Conservation (phyloP, 2,888 invertebrate species). For the Brachyptera putata region DNA sequence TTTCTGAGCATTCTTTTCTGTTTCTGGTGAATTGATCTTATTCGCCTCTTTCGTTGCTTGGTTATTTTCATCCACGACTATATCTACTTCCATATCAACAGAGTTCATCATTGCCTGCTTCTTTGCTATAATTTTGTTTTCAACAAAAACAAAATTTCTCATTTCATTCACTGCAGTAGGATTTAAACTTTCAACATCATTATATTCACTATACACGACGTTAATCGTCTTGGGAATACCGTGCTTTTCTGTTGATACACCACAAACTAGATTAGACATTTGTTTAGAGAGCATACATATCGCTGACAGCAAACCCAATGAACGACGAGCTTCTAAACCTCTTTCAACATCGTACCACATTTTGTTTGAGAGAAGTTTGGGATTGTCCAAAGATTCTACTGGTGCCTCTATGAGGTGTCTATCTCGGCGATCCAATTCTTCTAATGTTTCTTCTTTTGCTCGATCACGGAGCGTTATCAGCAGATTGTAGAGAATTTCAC, state of each 20-base stretch:
- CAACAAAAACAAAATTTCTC: too few relatives aligned
- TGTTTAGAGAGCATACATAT: neutral
- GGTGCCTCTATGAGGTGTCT: neutral
- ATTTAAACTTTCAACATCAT: too few relatives aligned
- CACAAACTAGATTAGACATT: neutral
- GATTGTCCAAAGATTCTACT: neutral
- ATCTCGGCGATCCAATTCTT: slow-evolving; percentile 12
- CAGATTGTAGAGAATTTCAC: neutral
- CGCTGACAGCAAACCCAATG: slow-evolving; percentile 4
- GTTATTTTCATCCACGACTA: too few relatives aligned
- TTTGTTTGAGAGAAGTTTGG: neutral
- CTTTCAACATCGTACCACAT: slow-evolving; percentile 18
- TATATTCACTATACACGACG: too few relatives aligned
- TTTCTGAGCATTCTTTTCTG: neutral
- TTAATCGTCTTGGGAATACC: too few relatives aligned
- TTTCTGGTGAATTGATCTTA: too few relatives aligned
- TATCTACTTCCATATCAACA: too few relatives aligned
- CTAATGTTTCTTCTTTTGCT: slow-evolving; percentile 10
- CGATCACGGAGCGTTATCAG: neutral
- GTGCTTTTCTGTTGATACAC: neutral
- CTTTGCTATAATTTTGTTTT: neutral
- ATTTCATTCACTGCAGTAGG: too few relatives aligned
- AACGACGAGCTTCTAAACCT: slow-evolving; percentile 16
- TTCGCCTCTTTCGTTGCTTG: too few relatives aligned
- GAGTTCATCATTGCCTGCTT: neutral